These are phyloP conservation scores for Scytalopus superciliaris DNA, from an alignment of 2,113 vertebrate species.

Conservation along the genomic window DNA sequence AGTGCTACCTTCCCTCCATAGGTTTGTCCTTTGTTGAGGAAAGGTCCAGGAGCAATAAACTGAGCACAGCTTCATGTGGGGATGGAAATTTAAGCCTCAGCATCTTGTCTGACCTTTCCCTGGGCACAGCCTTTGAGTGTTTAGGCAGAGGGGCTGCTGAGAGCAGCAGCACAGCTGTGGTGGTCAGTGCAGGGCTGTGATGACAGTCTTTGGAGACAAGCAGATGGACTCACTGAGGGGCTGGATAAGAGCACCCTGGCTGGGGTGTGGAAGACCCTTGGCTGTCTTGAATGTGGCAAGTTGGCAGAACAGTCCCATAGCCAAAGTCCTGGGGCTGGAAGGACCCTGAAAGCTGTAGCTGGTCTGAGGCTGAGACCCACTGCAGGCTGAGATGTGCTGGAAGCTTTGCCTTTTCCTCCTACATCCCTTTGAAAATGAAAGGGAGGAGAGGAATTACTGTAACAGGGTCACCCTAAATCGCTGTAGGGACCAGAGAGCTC, in stretches of 20 bases:
- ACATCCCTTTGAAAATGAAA: not conserved
- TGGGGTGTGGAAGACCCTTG: not conserved
- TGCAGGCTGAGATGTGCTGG: not conserved
- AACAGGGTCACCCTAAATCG: not conserved
- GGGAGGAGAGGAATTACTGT: not conserved
- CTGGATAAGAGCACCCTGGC: not conserved
- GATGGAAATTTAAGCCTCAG: not conserved
- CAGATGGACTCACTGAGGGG: accelerated
- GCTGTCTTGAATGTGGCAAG: not conserved
- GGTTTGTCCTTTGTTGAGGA: not conserved
- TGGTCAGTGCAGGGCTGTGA: accelerated
- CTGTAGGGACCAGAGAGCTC: not conserved
- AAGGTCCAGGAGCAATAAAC: not conserved
- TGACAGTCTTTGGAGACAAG: not conserved
- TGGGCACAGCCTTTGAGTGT: not conserved
- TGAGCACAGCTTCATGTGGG: not conserved
- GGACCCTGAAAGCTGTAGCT: not conserved
- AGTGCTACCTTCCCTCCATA: not conserved
- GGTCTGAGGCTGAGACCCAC: not conserved
- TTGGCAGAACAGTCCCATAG: accelerated
- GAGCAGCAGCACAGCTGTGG: not conserved
- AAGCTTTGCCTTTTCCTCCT: not conserved
- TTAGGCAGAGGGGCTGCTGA: not conserved
- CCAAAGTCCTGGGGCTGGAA: not conserved
- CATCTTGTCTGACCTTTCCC: not conserved